Evolutionary conservation across 2,797 vertebrate species (phyloP), one percentile per base, ranked within the genome.

Genomic region (Babyrousa celebensis): DNA sequence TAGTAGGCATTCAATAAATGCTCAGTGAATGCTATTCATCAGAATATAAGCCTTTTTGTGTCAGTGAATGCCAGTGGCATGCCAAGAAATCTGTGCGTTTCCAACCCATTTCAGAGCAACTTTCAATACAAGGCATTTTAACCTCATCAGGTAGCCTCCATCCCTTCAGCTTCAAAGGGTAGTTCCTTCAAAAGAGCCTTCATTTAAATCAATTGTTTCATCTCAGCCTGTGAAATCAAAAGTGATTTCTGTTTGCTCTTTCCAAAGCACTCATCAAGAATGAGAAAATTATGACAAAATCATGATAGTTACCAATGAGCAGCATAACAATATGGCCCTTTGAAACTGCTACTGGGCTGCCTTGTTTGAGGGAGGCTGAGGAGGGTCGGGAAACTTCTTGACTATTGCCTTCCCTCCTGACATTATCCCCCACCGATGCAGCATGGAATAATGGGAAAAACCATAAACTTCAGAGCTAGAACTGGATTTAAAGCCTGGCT

Each of bases 191-290:
- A 95, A 93, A 58, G 16, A 2, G 54, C 71, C 18, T 84, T 91
- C 70, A 95, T 95, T 93, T 58, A 32, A 97, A 96, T 89, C 25
- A 6, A 78, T 88, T 86, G 6, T 95, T 92, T 96, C 67, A 79
- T 95, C 77, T 71, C 25, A 84, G 48, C 32, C 52, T 72, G 1
- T 63, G 92, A 96, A 32, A 60, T 62, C 36, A 96, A 36, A 40
- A 78, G 52, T 4, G 1, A 84, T 9, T 68, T 95, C 92, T 43
- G 70, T 83, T 96, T 88, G 40, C 84, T 68, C n/a, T 91, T 29
- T 65, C 27, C 83, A 65, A 68, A 94, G 5, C 70, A 40, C 16
- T 96, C 86, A 72, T 54, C 85, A 84, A 10, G 85, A 96, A 71
- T 79, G 60, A 97, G 25, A 67, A 94, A 89, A 96, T 84, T 43